Evolutionary conservation across 2,888 invertebrate genomes (phyloP), one percentile per base, ranked within the genome.

Genomic region (Meiosimyza platycephala): DNA sequence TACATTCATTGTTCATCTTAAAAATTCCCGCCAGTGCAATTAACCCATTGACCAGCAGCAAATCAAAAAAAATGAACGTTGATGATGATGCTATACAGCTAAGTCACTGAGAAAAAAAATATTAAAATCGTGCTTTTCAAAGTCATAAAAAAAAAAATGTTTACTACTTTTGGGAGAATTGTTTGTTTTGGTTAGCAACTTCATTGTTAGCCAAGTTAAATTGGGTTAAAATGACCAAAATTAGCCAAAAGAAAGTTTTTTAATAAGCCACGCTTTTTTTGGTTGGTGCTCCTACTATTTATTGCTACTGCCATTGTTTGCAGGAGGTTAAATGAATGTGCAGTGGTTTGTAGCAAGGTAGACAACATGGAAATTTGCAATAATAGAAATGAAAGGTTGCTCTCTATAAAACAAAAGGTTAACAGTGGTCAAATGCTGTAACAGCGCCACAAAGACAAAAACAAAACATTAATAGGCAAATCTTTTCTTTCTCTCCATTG

Each of bases 101-200:
- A 57, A 15, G n/a, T 13, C 47, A 40, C 6, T 28, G 28, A 66
- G 12, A 54, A 28, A 33, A 15, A 54, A 73, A 73, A 76, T 77
- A 78, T 78, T 75, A 77, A 77, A 78, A 78, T 78, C 78, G 77
- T 78, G 78, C 76, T 74, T 77, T 71, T 70, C 68, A 73, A 72
- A 76, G 74, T 74, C 72, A 74, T 71, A 74, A 75, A 76, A 76
- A 76, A 76, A 76, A 73, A 74, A 73, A 74, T 73, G 74, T 72
- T 73, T 74, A 74, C 74, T 76, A 51, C 51, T 64, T 64, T 64
- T 64, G 64, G 51, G 64, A 67, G 55, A 47, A 67, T 67, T 71
- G 70, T 70, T 72, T 70, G 63, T 64, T 62, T 60, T 72, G 59
- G 50, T 65, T 60, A 55, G 18, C 63, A 59, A 33, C 54, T 71